phyloP scores from a whole-genome alignment of 1,140 invertebrate species.

The Ceratosolen fusciceps region DNA sequence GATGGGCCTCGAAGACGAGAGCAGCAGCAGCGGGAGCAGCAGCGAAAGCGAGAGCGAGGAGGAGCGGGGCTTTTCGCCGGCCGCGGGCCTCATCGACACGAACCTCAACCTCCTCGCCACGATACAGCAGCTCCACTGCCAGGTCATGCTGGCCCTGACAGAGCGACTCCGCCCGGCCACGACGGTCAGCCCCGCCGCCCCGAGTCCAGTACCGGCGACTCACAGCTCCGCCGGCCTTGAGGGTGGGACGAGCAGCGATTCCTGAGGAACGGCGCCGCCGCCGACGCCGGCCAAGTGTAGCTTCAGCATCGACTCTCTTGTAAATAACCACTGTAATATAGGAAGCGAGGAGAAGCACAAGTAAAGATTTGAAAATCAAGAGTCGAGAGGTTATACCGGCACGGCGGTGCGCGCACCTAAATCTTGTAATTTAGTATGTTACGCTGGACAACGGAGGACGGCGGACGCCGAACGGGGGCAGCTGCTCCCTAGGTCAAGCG shows the following conservation, averaged over 20 bases:
- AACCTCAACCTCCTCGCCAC: slow-evolving; percentile 69
- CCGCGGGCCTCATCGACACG: slow-evolving; percentile 67
- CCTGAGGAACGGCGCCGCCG: slow-evolving; percentile 23
- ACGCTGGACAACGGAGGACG: not conserved
- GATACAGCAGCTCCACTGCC: slow-evolving; percentile 69
- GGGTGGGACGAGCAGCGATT: not conserved
- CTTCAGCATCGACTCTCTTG: slow-evolving; percentile 49
- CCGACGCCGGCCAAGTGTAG: slow-evolving; percentile 1
- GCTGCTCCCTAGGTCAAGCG: too few species aligned
- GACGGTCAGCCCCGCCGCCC: slow-evolving; percentile 45
- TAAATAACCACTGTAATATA: slow-evolving; percentile 48
- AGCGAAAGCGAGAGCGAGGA: slow-evolving; percentile 48
- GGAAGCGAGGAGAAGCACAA: slow-evolving; percentile 10
- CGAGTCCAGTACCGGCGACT: slow-evolving; percentile 50
- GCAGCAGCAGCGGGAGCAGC: slow-evolving; percentile 26
- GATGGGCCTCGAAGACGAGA: not conserved
- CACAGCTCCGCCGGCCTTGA: slow-evolving; percentile 51
- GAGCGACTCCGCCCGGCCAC: slow-evolving; percentile 63
- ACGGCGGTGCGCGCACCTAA: not conserved
- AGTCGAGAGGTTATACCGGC: slow-evolving; percentile 8
- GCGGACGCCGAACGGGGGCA: not conserved
- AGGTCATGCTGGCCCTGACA: slow-evolving; percentile 69
- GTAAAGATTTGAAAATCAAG: not conserved
- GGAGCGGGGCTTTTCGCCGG: slow-evolving; percentile 60
- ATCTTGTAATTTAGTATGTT: slow-evolving; percentile 25